Evolutionary conservation across 2,888 invertebrate genomes (phyloP).

Genomic region (Gastrophysa polygoni): DNA sequence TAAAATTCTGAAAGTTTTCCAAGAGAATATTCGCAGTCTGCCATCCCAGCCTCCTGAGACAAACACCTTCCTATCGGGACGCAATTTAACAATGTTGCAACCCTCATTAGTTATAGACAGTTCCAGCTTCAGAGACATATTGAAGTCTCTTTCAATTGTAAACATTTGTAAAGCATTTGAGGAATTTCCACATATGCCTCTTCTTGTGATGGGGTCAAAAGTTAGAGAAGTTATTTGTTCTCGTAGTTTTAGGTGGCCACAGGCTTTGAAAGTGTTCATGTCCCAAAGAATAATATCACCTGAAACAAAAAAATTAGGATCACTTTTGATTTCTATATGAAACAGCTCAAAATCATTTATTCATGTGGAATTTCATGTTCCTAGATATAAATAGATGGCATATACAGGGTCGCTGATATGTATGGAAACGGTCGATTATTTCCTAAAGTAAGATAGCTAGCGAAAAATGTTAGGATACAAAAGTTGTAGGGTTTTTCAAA

Average conservation of each 20-base stretch:
- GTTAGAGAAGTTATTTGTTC: conserved; percentile 75
- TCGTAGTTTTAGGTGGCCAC: conserved; percentile 64
- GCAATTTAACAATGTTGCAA: conserved; percentile 70
- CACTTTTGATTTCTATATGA: not conserved
- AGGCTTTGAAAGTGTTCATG: conserved; percentile 64
- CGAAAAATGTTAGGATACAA: too few relatives aligned
- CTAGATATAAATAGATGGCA: too few relatives aligned
- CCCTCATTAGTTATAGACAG: conserved; percentile 75
- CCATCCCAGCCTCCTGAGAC: conserved; percentile 80
- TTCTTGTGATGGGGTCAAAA: conserved; percentile 68
- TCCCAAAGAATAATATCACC: conserved; percentile 75
- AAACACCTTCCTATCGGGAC: conserved; percentile 75
- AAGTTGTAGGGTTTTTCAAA: too few relatives aligned
- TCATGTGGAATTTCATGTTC: too few relatives aligned
- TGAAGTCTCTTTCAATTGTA: conserved; percentile 62
- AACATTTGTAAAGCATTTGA: conserved; percentile 62
- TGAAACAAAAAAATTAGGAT: conserved; percentile 29
- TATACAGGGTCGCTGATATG: too few relatives aligned
- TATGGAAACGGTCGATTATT: too few relatives aligned
- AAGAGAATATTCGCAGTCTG: conserved; percentile 71
- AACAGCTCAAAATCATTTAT: too few relatives aligned
- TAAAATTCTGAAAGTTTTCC: conserved; percentile 74
- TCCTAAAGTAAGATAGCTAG: too few relatives aligned
- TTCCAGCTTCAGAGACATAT: conserved; percentile 59
- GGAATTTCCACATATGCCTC: conserved; percentile 72